phyloP scores from a whole-genome alignment of 2,888 invertebrate species.

The Meliscaeva auricollis region DNA sequence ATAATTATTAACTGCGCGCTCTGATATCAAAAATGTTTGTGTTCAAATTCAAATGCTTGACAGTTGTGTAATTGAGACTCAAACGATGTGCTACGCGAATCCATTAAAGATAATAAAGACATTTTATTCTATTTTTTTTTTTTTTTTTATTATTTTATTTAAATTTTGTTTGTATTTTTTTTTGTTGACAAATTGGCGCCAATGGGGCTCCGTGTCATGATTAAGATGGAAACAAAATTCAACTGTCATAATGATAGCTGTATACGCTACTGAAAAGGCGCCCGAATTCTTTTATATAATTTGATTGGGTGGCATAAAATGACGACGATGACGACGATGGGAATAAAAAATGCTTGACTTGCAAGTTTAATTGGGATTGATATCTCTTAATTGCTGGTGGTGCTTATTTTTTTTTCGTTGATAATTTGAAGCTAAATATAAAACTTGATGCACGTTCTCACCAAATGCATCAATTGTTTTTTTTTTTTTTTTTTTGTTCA shows the following conservation, averaged over 20 bases:
- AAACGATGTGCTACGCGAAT: conserved; percentile 35
- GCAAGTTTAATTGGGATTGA: conserved; percentile 26
- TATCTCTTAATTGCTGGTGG: conserved; percentile 3
- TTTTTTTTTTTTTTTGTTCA: neutral
- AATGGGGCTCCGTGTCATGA: conserved; percentile 12
- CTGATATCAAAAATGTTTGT: conserved; percentile 2
- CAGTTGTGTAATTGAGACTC: conserved; percentile 37
- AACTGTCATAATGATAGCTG: too few relatives aligned
- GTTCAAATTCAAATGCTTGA: conserved; percentile 42
- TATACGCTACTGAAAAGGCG: conserved; percentile 7
- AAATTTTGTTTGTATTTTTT: conserved; percentile 13
- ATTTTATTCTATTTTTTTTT: neutral
- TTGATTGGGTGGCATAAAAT: conserved; percentile 27
- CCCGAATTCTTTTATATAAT: conserved; percentile 10
- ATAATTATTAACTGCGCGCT: conserved; percentile 2
- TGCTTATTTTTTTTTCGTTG: neutral
- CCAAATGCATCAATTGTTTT: conserved; percentile 1
- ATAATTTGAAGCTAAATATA: neutral
- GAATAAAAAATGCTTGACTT: neutral
- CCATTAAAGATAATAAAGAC: conserved; percentile 32
- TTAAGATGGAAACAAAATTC: conserved; percentile 1
- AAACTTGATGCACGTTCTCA: neutral
- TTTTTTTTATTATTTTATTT: conserved; percentile 8
- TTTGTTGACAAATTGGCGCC: conserved; percentile 27
- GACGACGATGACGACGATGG: neutral